phyloP scores from a whole-genome alignment of 2,113 vertebrate species.

The Halichoerus grypus region DNA sequence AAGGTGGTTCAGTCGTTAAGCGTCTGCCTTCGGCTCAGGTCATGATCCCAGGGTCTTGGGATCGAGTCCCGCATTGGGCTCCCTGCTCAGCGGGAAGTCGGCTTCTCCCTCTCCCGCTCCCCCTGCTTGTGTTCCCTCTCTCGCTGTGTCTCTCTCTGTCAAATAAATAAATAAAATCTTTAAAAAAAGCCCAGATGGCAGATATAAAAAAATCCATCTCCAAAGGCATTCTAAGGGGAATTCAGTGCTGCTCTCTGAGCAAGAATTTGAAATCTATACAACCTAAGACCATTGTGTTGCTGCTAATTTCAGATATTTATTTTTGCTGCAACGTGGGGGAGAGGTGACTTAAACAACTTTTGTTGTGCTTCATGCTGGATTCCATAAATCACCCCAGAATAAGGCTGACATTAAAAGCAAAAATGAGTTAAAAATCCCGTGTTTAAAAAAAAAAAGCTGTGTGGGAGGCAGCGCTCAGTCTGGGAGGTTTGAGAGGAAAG shows the following conservation, averaged over 20 bases:
- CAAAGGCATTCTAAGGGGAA: not conserved
- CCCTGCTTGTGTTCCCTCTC: no score
- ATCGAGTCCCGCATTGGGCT: no score
- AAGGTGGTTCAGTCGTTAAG: no score
- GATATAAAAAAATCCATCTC: not conserved
- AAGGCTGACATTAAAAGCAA: slow-evolving; percentile 78
- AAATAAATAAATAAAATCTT: no score
- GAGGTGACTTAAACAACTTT: slow-evolving; percentile 44
- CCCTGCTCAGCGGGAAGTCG: no score
- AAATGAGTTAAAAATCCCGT: slow-evolving; percentile 76
- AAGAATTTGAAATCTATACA: slow-evolving; percentile 19
- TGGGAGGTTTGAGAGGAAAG: slow-evolving; percentile 62
- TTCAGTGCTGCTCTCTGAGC: slow-evolving; percentile 45
- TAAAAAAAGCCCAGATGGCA: not conserved
- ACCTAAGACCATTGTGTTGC: slow-evolving; percentile 26
- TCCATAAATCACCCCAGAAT: slow-evolving; percentile 75
- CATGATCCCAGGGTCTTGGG: no score
- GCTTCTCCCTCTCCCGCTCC: no score
- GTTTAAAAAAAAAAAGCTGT: slow-evolving; percentile 52
- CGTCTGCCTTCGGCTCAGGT: no score
- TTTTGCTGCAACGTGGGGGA: slow-evolving; percentile 57
- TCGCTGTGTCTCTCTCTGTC: no score
- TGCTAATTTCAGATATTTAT: slow-evolving; percentile 61
- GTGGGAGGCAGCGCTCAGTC: slow-evolving; percentile 67
- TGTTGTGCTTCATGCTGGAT: slow-evolving; percentile 58